Conservation (phyloP, 1,140 invertebrate species). For the Mycetomoellerius zeteki region DNA sequence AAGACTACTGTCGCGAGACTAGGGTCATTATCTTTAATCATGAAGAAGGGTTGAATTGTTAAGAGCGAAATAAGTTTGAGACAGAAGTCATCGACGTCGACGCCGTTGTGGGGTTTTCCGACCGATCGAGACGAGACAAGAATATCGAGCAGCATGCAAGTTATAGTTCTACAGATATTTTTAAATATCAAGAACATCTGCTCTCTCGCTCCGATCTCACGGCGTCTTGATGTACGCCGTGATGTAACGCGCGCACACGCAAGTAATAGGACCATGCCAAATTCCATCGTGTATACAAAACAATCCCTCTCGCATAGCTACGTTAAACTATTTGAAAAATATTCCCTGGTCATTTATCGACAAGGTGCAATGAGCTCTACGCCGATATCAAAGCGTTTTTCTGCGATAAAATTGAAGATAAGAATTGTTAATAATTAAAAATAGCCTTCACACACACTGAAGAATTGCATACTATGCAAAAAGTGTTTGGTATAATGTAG, state of each 20-base stretch:
- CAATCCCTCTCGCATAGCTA: neutral
- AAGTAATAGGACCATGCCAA: conserved; percentile 27
- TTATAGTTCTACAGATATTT: conserved; percentile 74
- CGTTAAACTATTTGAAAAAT: neutral
- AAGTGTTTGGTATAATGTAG: too few relatives aligned
- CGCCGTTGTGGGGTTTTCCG: conserved; percentile 77
- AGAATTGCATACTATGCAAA: too few relatives aligned
- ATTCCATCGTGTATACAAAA: conserved; percentile 58
- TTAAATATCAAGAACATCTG: conserved; percentile 78
- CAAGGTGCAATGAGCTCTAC: too few relatives aligned
- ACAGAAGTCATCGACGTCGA: conserved; percentile 43
- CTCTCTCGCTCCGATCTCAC: conserved; percentile 44
- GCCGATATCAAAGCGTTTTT: neutral
- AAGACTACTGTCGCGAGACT: neutral
- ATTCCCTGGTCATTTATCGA: neutral
- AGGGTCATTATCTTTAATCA: too few relatives aligned
- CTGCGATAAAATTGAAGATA: neutral
- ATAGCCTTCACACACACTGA: too few relatives aligned
- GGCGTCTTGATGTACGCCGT: conserved; percentile 8
- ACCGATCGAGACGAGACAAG: conserved; percentile 59
- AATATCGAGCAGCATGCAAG: conserved; percentile 68
- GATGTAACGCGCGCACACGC: conserved; percentile 70
- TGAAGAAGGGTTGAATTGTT: neutral
- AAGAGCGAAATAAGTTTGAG: conserved; percentile 33
- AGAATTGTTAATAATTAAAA: neutral